phyloP scores from a whole-genome alignment of 2,113 vertebrate genomes.

The Clarias macrocephalus region DNA sequence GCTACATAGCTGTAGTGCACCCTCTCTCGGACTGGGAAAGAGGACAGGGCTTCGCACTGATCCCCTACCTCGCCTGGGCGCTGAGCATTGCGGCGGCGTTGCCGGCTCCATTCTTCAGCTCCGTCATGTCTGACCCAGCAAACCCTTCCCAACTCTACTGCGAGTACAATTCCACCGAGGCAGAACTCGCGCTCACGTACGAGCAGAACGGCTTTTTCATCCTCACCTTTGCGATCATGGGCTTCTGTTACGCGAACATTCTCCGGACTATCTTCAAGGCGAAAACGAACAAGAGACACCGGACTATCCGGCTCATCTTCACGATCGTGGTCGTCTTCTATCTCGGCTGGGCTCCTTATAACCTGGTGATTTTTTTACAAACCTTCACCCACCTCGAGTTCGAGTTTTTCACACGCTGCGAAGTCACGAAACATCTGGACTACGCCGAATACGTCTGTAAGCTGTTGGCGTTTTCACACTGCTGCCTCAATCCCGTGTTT shows the following conservation, averaged over 20 bases:
- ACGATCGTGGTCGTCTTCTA: conserved; percentile 81
- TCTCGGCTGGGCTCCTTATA: conserved; percentile 89
- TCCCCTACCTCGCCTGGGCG: conserved; percentile 72
- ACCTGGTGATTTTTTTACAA: conserved; percentile 77
- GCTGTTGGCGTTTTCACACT: conserved; percentile 87
- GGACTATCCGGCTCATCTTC: conserved; percentile 86
- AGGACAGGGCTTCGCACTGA: conserved; percentile 47
- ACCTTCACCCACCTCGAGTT: conserved; percentile 54
- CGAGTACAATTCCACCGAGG: conserved; percentile 54
- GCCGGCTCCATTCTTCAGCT: conserved; percentile 72
- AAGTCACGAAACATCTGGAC: conserved; percentile 52
- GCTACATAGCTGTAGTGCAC: conserved; percentile 80
- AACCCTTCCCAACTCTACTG: conserved; percentile 59
- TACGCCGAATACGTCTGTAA: conserved; percentile 74
- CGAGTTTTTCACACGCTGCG: conserved; percentile 59
- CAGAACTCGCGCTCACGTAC: conserved; percentile 46
- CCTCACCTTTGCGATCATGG: conserved; percentile 72
- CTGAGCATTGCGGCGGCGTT: conserved; percentile 74
- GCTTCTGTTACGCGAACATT: conserved; percentile 82
- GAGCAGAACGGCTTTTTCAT: conserved; percentile 78
- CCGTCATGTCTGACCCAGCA: not conserved
- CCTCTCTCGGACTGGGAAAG: conserved; percentile 69
- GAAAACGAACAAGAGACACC: conserved; percentile 74
- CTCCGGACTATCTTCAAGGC: conserved; percentile 72
- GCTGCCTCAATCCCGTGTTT: conserved; percentile 89